A percentile compares a stretch with the other conserved stretches of the same genome.
These are phyloP conservation scores for Leucoptera coffeella DNA, from an alignment of 2,888 invertebrate species.

Conservation along the genomic window DNA sequence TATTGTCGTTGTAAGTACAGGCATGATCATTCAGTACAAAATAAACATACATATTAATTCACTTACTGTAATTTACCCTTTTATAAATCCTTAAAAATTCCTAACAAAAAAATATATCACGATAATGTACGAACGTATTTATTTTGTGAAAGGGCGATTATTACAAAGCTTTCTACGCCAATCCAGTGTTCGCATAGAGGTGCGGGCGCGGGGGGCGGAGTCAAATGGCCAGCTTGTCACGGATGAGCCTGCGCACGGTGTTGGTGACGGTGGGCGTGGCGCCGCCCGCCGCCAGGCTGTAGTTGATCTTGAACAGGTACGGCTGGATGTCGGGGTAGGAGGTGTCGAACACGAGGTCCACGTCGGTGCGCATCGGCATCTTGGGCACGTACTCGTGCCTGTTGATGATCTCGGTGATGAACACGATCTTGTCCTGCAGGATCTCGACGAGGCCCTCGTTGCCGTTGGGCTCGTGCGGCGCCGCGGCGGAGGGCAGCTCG, in stretches of 20 bases:
- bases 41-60: too few species aligned
- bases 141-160: too few species aligned
- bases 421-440: slow-evolving; percentile 88
- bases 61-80: too few species aligned
- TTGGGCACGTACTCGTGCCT: slow-evolving; percentile 94
- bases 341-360: slow-evolving; percentile 92
- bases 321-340: slow-evolving; percentile 92
- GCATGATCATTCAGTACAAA: too few species aligned
- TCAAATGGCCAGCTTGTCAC: slow-evolving; percentile 78
- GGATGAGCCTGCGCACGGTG: slow-evolving; percentile 84
- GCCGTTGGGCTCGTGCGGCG: slow-evolving; percentile 81
- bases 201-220: slow-evolving; percentile 10
- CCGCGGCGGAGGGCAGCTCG: slow-evolving; percentile 76
- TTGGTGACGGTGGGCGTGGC: slow-evolving; percentile 76
- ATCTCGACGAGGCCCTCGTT: slow-evolving; percentile 84
- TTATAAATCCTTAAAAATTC: too few species aligned
- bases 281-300: slow-evolving; percentile 72
- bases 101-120: too few species aligned
- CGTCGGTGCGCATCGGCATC: slow-evolving; percentile 87
- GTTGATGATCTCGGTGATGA: slow-evolving; percentile 93
- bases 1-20: too few species aligned
- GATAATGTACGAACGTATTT: too few species aligned
- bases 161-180: too few species aligned
- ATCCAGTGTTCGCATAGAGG: too few species aligned
- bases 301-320: slow-evolving; percentile 89